Evolutionary conservation across 2,888 invertebrate species (phyloP), one percentile per base, ranked within the genome.

Genomic region (Eremobia ochroleuca): DNA sequence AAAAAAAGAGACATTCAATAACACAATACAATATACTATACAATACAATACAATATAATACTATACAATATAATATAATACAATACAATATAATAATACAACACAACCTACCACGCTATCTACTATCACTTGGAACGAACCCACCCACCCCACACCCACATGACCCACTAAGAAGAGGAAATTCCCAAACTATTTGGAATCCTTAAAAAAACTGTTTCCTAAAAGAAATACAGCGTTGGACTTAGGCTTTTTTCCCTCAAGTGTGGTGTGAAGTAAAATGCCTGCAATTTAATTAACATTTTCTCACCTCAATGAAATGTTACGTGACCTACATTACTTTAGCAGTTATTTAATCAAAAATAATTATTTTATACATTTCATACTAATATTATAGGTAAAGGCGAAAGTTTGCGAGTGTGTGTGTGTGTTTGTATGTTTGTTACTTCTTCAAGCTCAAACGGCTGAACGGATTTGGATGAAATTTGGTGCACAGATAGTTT

Each of bases 151-250:
- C 66, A 84, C 81, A 75, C 83, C 90, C 81, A 88, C 89, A 90
- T 90, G 90, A 88, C 88, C 87, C 77, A 89, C 90, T 91, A 91
- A 90, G 85, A 88, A 87, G 90, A 89, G 75, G 89, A 88, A 90
- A 87, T 88, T 87, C 77, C 76, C 75, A 82, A 90, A 90, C 90
- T 91, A 89, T 90, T 91, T 82, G 82, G 85, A 85, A 73, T 87
- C 76, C 83, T 85, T 84, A 82, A 79, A 52, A 3, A 74, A 81
- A 88, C 73, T 64, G 79, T 83, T 85, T 79, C 67, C 59, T 65
- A 58, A 78, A 81, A 37, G 34, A 82, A 88, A 78, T 81, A 64
- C 64, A 46, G 34, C 37, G 40, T 28, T 13, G 37, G 52, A 72
- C 77, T 73, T 64, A 64, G 59, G 43, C 5, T 25, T 70, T 72